phyloP scores from a whole-genome alignment of 2,888 invertebrate species.

The Priocnemis perturbator region DNA sequence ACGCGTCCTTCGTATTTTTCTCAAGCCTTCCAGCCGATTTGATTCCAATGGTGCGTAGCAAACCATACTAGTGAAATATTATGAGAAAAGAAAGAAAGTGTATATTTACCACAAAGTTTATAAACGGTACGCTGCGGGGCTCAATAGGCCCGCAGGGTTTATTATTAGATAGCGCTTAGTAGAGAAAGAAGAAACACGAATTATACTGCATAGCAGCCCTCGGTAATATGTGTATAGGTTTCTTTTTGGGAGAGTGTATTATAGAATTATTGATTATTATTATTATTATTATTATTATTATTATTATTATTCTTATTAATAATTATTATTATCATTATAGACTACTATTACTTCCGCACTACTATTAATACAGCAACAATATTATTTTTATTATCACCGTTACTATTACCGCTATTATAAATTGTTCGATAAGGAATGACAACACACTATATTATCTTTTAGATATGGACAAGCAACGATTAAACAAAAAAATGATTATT shows the following conservation, averaged over 20 bases:
- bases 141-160: slow-evolving; percentile 37
- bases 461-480: slow-evolving; percentile 60
- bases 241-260: slow-evolving; percentile 59
- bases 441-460: slow-evolving; percentile 56
- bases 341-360: slow-evolving; percentile 53
- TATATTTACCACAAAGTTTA: slow-evolving; percentile 55
- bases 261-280: slow-evolving; percentile 57
- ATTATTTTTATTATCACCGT: slow-evolving; percentile 64
- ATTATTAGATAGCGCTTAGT: slow-evolving; percentile 44
- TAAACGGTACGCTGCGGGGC: slow-evolving; percentile 39
- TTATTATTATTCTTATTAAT: slow-evolving; percentile 47
- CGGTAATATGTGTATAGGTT: slow-evolving; percentile 56
- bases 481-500: slow-evolving; percentile 39
- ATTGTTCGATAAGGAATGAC: slow-evolving; percentile 58
- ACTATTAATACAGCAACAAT: slow-evolving; percentile 56
- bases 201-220: slow-evolving; percentile 53
- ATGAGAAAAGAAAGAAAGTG: slow-evolving; percentile 35
- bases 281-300: slow-evolving; percentile 50
- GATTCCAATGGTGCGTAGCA: slow-evolving; percentile 65
- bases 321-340: slow-evolving; percentile 45
- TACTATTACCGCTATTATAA: slow-evolving; percentile 59
- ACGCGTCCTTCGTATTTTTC: slow-evolving; percentile 2
- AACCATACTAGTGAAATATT: slow-evolving; percentile 35
- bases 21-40: slow-evolving; percentile 44
- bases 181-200: slow-evolving; percentile 30